Conservation (phyloP, 2,797 vertebrate genomes). For the Gambelia wislizenii region DNA sequence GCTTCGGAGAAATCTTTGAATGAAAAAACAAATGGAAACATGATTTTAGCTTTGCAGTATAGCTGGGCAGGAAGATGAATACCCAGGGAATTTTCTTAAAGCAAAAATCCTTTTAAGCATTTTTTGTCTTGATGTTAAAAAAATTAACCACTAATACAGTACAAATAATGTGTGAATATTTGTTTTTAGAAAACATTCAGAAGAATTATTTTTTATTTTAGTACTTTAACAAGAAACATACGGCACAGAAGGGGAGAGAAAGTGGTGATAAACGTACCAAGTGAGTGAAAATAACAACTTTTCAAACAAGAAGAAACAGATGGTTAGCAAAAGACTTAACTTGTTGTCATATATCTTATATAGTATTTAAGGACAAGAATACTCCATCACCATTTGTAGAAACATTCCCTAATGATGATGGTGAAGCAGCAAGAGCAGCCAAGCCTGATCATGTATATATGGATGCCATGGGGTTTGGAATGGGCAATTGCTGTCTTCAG, state of each 20-base stretch:
- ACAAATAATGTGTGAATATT: background rate
- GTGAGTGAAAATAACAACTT: constrained; percentile 81
- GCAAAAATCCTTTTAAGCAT: background rate
- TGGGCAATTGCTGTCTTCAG: constrained; percentile 99
- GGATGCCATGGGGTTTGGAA: constrained; percentile 99
- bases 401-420: constrained; percentile 89
- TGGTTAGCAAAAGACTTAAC: constrained; percentile 7
- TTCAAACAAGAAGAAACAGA: background rate
- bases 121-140: background rate
- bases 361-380: constrained; percentile 95
- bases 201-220: constrained; percentile 68
- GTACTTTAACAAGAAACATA: constrained; percentile 96
- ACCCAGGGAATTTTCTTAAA: background rate
- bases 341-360: constrained; percentile 47
- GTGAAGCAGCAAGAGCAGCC: constrained; percentile 86
- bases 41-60: background rate
- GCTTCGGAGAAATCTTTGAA: constrained; percentile 20
- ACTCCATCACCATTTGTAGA: constrained; percentile 92
- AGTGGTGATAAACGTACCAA: constrained; percentile 95
- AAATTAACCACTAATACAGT: background rate
- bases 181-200: background rate
- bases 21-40: background rate
- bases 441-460: constrained; percentile 96
- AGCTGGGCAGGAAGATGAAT: constrained; percentile 9
- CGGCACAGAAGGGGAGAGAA: constrained; percentile 96